Evolutionary conservation across 2,113 vertebrate genomes (phyloP).

Genomic region (Anhinga rufa): DNA sequence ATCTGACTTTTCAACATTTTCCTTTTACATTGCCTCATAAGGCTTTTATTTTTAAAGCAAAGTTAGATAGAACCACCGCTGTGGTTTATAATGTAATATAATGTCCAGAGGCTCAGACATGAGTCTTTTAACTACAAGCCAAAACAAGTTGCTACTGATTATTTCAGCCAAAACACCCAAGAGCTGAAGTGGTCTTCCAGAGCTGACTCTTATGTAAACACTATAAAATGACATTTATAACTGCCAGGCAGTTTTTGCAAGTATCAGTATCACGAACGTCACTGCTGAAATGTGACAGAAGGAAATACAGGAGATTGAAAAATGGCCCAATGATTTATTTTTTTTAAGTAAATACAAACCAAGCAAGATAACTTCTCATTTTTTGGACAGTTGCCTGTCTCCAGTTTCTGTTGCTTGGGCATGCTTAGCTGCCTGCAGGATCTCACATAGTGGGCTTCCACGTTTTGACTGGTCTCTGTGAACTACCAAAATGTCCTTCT

Average conservation of each 20-base stretch:
- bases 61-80: neutral
- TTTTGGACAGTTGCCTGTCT: neutral
- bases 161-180: neutral
- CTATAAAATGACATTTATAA: neutral
- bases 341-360: neutral
- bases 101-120: neutral
- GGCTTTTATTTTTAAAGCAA: neutral
- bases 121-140: neutral
- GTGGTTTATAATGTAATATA: neutral
- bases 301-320: neutral
- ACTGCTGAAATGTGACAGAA: neutral
- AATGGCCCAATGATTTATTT: neutral
- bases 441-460: neutral
- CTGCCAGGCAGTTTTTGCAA: neutral
- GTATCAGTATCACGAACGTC: neutral
- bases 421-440: neutral
- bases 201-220: neutral
- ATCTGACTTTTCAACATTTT: neutral
- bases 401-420: neutral
- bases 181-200: neutral
- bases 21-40: neutral
- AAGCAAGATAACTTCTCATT: neutral
- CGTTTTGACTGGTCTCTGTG: neutral
- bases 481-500: neutral
- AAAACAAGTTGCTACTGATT: neutral